Percentiles rank a stretch among this genome's conserved stretches.
phyloP scores from a whole-genome alignment of 2,797 vertebrate species.

The Pangasius djambal region DNA sequence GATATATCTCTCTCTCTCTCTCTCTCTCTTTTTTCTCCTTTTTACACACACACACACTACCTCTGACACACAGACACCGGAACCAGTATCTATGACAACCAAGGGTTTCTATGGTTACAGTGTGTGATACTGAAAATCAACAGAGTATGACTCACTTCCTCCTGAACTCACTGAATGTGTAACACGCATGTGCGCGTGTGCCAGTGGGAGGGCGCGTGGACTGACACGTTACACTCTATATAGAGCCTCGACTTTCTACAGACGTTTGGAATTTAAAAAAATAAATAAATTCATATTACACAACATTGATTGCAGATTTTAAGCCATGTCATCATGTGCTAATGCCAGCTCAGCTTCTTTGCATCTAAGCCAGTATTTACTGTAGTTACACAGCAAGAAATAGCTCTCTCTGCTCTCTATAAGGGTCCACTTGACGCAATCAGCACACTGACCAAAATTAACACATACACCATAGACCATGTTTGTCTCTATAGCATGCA shows the following conservation, averaged over 20 bases:
- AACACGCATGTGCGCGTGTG: neutral
- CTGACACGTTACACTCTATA: neutral
- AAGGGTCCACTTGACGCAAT: neutral
- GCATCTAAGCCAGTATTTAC: neutral
- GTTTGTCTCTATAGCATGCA: neutral
- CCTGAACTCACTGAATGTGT: conserved; percentile 29
- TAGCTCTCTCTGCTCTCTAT: neutral
- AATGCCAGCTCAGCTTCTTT: neutral
- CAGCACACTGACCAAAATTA: conserved; percentile 1
- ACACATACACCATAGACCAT: neutral
- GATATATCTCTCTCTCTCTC: neutral
- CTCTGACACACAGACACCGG: conserved; percentile 64
- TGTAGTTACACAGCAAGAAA: neutral
- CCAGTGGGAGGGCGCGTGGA: neutral
- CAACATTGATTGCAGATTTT: neutral
- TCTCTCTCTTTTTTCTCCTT: neutral
- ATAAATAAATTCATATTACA: neutral
- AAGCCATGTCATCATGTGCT: neutral
- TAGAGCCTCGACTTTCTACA: conserved; percentile 9
- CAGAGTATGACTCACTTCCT: conserved; percentile 82
- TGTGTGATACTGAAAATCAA: conserved; percentile 70
- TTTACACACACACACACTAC: conserved; percentile 45
- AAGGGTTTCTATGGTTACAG: conserved; percentile 65
- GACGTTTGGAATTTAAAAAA: neutral
- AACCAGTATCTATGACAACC: conserved; percentile 74